These are phyloP conservation scores for Mungos mungo DNA, from an alignment of 2,113 vertebrate species.

Conservation along the genomic window DNA sequence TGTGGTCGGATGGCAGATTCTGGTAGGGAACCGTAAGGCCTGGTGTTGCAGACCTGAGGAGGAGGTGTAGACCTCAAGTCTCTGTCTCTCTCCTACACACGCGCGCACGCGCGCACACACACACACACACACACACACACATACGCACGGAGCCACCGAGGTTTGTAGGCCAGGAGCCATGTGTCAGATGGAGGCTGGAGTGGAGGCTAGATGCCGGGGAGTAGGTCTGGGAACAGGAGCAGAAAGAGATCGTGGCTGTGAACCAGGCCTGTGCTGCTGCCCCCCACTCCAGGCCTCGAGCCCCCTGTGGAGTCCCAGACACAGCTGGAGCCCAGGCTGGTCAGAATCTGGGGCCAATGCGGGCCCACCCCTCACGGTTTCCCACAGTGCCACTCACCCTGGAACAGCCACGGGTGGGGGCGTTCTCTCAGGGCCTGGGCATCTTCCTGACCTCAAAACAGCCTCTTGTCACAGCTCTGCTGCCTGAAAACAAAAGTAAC, in stretches of 20 bases:
- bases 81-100: not conserved
- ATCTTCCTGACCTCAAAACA: not conserved
- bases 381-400: not conserved
- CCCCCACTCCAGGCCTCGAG: not conserved
- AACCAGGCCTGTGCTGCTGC: not conserved
- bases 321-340: not conserved
- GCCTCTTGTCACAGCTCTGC: not conserved
- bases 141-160: rapidly evolving
- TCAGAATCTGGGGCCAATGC: not conserved
- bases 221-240: not conserved
- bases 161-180: not conserved
- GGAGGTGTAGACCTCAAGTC: not conserved
- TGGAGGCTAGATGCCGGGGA: not conserved
- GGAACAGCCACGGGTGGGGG: too few species aligned
- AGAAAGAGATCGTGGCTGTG: not conserved
- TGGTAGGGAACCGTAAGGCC: not conserved
- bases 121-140: not conserved
- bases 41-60: not conserved
- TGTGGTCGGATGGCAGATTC: not conserved
- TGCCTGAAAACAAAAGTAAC: not conserved
- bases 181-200: not conserved
- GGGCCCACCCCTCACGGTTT: too few species aligned
- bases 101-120: too few species aligned
- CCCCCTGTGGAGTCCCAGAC: not conserved
- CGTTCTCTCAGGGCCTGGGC: not conserved